A percentile compares a stretch with the other conserved stretches of the same genome.
phyloP scores from a whole-genome alignment of 2,888 invertebrate genomes.

The Nasonovia ribisnigri region DNA sequence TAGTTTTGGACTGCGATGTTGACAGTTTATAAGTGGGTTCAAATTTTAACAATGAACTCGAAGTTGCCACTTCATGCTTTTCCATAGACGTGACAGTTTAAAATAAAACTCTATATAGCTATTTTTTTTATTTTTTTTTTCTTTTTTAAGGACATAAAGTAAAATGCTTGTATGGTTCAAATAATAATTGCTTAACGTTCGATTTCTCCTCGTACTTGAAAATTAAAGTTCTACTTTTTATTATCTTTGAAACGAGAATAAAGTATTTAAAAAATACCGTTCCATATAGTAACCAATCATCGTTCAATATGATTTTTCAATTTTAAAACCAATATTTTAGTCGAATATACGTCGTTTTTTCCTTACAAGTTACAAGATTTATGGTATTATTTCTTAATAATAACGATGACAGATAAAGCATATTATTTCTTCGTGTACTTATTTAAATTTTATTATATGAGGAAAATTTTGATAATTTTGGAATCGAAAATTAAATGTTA shows the following conservation, averaged over 20 bases:
- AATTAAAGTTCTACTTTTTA: neutral
- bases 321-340: neutral
- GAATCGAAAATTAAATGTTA: neutral
- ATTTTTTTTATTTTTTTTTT: neutral
- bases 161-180: too few relatives aligned
- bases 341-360: neutral
- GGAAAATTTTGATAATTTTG: neutral
- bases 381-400: too few relatives aligned
- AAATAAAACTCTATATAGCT: neutral
- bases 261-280: too few relatives aligned
- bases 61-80: neutral
- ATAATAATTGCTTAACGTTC: neutral
- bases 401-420: too few relatives aligned
- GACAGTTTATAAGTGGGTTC: neutral
- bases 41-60: neutral
- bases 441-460: neutral
- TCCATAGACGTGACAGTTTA: neutral
- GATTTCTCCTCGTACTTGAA: neutral
- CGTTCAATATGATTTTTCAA: neutral
- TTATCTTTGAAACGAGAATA: too few relatives aligned
- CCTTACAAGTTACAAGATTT: too few relatives aligned
- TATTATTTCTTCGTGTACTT: too few relatives aligned
- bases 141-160: too few relatives aligned
- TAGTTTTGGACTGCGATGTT: neutral
- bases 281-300: too few relatives aligned